Evolutionary conservation across 2,113 vertebrate species (phyloP), one percentile per base, ranked within the genome.

Genomic region (Chionis minor): DNA sequence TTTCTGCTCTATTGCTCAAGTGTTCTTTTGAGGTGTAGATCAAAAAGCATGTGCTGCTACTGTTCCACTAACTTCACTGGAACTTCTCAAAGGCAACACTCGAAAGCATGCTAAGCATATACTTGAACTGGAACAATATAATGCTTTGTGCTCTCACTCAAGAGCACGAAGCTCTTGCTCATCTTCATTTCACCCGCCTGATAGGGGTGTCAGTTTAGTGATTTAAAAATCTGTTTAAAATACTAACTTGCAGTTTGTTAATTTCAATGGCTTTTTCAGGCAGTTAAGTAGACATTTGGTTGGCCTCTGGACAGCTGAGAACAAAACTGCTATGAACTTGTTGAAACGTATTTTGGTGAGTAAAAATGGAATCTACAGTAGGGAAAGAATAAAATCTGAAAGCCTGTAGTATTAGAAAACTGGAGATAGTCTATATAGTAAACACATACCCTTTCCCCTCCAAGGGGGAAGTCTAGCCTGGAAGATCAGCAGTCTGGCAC

Each of bases 201-300:
- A 10, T 92, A 58, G 86, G 61, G 47, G 33, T 84, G 21, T 52
- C 28, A 32, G 71, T 45, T 77, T 19, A 66, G 47, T 23, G 2
- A 8, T 74, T 61, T 70, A 69, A 88, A 86, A 86, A 35, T n/a
- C 14, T 65, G 5, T 71, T 81, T 71, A 30, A 77, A 91, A 44
- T 81, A 63, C 32, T 86, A 47, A 94, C 86, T 74, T 62, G 18
- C 4, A 19, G 30, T 63, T 91, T 81, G 12, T 87, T 85, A 8
- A 77, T 93, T 69, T 91, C 42, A 62, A 78, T 96, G 69, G 26
- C 59, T 94, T 97, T 96, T 94, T 97, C 98, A 99, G 99, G 95
- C 99, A 99, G 98, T 97, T 99, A 94, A 99, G 99, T 97, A 99
- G 99, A 95, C 99, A 99, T 97, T 98, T 99, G 96, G 99, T 99